Evolutionary conservation across 2,888 invertebrate genomes (phyloP).

Genomic region (Cantharis rustica): DNA sequence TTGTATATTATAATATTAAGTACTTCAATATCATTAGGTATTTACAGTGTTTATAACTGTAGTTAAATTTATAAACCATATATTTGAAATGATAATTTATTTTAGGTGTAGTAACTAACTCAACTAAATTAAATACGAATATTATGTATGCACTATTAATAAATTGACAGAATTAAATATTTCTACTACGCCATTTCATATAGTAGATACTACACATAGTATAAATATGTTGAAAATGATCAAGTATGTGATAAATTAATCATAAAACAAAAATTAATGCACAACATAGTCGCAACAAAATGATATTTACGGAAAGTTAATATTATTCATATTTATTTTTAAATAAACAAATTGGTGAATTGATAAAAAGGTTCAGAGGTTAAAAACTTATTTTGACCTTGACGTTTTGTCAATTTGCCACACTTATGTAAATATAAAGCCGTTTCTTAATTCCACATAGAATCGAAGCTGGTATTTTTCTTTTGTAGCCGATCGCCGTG

Average conservation of each 20-base stretch:
- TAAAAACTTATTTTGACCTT: not conserved
- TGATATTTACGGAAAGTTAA: not conserved
- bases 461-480: no score
- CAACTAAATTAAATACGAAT: not conserved
- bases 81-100: not conserved
- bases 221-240: not conserved
- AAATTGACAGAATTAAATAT: not conserved
- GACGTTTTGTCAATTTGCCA: no score
- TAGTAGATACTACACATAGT: not conserved
- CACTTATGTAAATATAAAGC: no score
- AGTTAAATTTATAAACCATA: not conserved
- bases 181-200: not conserved
- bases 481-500: no score
- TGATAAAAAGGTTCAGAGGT: not conserved
- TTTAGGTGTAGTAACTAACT: not conserved
- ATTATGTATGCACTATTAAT: not conserved
- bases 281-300: not conserved
- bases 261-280: not conserved
- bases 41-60: not conserved
- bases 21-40: not conserved
- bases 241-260: not conserved
- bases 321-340: not conserved
- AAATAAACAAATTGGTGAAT: not conserved
- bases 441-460: no score
- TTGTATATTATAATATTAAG: no score